Conservation (phyloP, 2,113 vertebrate genomes). For the Erythrolamprus reginae region DNA sequence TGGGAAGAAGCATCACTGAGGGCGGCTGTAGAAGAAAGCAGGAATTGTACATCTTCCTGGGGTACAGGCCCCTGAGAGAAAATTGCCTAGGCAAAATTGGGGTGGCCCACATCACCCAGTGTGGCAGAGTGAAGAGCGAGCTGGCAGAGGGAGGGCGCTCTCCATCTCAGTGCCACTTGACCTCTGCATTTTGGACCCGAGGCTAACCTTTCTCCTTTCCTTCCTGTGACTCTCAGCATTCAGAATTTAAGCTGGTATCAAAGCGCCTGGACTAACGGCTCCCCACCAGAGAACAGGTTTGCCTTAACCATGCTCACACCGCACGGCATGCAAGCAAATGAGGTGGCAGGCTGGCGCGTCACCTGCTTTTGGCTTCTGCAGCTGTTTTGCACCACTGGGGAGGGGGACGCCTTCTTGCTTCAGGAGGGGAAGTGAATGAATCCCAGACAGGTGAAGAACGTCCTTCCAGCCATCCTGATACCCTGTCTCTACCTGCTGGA, state of each 20-base stretch:
- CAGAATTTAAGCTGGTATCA: conserved; percentile 78
- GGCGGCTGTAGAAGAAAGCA: not conserved
- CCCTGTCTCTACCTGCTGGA: not conserved
- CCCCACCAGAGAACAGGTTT: conserved; percentile 69
- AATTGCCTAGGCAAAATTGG: not conserved
- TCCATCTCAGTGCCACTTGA: not conserved
- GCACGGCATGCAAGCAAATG: not conserved
- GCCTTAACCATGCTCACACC: conserved; percentile 17
- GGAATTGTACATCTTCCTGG: not conserved
- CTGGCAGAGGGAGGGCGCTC: not conserved
- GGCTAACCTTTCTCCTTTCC: conserved; percentile 44
- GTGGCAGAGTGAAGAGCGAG: not conserved
- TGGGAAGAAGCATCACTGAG: no score
- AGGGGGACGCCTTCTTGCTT: no score
- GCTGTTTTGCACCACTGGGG: not conserved
- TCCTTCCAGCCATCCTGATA: not conserved
- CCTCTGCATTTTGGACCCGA: not conserved
- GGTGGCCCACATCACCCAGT: not conserved
- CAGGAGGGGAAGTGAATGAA: not conserved
- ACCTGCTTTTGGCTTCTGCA: not conserved
- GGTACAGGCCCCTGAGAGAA: not conserved
- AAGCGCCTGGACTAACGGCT: conserved; percentile 53
- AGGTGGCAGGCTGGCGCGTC: not conserved
- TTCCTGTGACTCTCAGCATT: conserved; percentile 71
- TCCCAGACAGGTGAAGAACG: not conserved